Conservation (phyloP, 2,888 invertebrate species). For the Hedychridium roseum region DNA sequence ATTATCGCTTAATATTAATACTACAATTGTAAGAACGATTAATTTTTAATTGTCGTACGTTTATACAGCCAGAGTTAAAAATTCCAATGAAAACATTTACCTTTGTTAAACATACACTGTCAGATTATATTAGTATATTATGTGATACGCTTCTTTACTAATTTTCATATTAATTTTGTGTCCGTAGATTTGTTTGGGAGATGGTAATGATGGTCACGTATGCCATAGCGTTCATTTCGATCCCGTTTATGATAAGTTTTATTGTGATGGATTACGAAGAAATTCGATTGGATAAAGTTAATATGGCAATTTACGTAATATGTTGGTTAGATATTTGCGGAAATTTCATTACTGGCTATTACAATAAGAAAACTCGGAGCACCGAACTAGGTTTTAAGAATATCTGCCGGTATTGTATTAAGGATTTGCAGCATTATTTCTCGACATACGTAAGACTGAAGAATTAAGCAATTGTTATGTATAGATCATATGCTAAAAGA, state of each 20-base stretch:
- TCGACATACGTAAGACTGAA: no score
- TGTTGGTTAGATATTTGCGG: constrained; percentile 54
- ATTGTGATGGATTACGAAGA: constrained; percentile 46
- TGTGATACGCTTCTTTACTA: no score
- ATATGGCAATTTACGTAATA: constrained; percentile 45
- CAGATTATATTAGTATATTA: no score
- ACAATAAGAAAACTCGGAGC: constrained; percentile 25
- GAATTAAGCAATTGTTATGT: no score
- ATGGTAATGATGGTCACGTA: constrained; percentile 48
- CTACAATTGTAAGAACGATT: no score
- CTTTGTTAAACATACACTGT: no score
- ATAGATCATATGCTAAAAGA: constrained; percentile 42
- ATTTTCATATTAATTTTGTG: no score
- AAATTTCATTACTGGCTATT: constrained; percentile 49
- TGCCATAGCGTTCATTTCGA: constrained; percentile 45
- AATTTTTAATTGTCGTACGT: no score
- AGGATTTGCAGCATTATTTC: no score
- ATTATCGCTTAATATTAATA: no score
- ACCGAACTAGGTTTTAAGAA: constrained; percentile 38
- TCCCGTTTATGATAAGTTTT: constrained; percentile 53
- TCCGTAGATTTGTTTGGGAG: constrained; percentile 54
- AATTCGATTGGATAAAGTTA: constrained; percentile 41
- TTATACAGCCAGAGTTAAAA: neutral
- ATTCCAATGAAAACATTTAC: neutral
- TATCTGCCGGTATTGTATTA: no score